Conservation (phyloP, 2,797 vertebrate genomes). For the Mormyrus proboscirostris region DNA sequence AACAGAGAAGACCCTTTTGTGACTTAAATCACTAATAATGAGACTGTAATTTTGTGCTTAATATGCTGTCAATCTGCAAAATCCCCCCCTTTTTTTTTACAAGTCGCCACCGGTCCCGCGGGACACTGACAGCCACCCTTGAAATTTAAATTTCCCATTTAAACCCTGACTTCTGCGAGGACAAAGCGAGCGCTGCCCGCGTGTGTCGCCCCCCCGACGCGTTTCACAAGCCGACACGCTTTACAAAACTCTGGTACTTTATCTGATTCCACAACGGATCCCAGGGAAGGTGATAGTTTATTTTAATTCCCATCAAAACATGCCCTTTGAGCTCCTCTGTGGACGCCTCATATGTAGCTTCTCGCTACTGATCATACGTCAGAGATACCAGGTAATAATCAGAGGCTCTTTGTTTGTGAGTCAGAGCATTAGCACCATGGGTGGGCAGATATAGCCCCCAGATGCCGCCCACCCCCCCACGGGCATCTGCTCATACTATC, state of each 20-base stretch:
- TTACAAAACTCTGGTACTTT: neutral
- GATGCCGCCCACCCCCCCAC: neutral
- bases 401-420: neutral
- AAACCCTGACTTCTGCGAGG: constrained; percentile 9
- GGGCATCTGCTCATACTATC: neutral
- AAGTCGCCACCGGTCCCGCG: neutral
- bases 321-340: neutral
- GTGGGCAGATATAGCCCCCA: neutral
- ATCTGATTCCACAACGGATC: neutral
- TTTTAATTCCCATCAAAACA: constrained; percentile 2
- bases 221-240: neutral
- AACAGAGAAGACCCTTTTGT: too few species aligned
- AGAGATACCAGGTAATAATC: neutral
- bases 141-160: constrained; percentile 16
- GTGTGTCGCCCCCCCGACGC: neutral
- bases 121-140: constrained; percentile 4
- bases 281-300: neutral
- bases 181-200: neutral
- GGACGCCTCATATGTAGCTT: neutral
- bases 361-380: neutral
- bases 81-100: too few species aligned
- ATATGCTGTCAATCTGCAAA: too few species aligned
- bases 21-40: too few species aligned
- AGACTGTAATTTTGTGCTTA: too few species aligned
- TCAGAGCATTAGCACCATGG: neutral